These are phyloP conservation scores for Nerophis ophidion DNA, from an alignment of 2,113 vertebrate genomes.

Conservation along the genomic window DNA sequence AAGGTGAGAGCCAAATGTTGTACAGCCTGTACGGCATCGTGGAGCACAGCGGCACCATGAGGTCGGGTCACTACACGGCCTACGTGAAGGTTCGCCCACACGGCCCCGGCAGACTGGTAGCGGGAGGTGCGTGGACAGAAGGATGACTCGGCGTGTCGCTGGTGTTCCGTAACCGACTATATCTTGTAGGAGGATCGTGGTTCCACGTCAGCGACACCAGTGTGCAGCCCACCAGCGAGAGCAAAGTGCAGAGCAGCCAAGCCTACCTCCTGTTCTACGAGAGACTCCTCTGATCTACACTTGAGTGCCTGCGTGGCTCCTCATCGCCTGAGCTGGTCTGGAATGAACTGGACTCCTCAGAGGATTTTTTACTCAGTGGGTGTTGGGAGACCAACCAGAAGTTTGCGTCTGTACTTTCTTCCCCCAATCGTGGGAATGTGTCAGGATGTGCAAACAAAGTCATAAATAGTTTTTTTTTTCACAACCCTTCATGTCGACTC, in stretches of 20 bases:
- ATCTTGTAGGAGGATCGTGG: slow-evolving; percentile 77
- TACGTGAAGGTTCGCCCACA: slow-evolving; percentile 80
- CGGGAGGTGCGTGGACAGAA: slow-evolving; percentile 64
- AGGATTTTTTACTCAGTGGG: background rate
- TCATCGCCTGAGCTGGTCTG: background rate
- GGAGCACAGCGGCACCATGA: slow-evolving; percentile 95
- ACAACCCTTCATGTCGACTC: background rate
- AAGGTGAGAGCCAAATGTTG: slow-evolving; percentile 72
- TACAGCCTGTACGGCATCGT: slow-evolving; percentile 93
- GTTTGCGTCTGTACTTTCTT: slow-evolving; percentile 10
- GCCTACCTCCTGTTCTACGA: slow-evolving; percentile 98
- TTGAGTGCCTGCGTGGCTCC: background rate
- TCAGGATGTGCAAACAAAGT: background rate
- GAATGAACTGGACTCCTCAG: slow-evolving; percentile 9
- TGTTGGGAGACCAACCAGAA: slow-evolving; percentile 2
- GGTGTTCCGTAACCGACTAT: background rate
- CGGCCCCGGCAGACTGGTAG: slow-evolving; percentile 55
- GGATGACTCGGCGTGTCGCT: background rate
- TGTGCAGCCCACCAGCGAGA: slow-evolving; percentile 78
- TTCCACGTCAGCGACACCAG: slow-evolving; percentile 90
- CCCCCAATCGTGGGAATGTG: background rate
- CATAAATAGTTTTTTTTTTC: background rate
- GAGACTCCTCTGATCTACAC: slow-evolving; percentile 64
- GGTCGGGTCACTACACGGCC: slow-evolving; percentile 94
- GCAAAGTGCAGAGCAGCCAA: slow-evolving; percentile 84